Evolutionary conservation across 2,888 invertebrate genomes (phyloP).

Genomic region (Chrysolina americana): DNA sequence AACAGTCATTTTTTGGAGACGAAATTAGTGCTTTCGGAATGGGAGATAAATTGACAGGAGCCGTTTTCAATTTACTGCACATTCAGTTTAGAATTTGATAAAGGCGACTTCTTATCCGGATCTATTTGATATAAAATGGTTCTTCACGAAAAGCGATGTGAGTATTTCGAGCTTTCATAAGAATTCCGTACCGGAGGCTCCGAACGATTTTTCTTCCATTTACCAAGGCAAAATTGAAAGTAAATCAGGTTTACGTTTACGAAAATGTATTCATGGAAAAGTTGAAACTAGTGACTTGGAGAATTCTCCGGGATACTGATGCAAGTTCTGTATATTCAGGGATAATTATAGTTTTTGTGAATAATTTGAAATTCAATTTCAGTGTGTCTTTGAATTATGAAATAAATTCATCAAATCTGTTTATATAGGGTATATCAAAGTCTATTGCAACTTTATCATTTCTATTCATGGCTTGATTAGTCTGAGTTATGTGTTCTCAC

Average conservation of each 20-base stretch:
- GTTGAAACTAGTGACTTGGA: neutral
- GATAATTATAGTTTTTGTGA: too few species aligned
- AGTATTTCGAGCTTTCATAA: conserved; percentile 19
- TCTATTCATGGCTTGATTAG: too few species aligned
- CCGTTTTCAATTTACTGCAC: conserved; percentile 40
- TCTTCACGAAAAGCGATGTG: conserved; percentile 13
- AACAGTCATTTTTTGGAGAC: conserved; percentile 23
- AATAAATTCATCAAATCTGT: too few species aligned
- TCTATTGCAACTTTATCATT: too few species aligned
- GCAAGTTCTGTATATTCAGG: neutral
- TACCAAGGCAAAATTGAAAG: conserved; percentile 5
- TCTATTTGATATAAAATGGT: conserved; percentile 27
- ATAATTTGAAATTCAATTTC: too few species aligned
- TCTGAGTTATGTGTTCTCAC: too few species aligned
- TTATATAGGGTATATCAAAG: too few species aligned
- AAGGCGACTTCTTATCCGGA: conserved; percentile 33
- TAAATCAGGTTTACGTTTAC: conserved; percentile 8
- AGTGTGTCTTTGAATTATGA: too few species aligned
- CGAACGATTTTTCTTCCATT: conserved; percentile 10
- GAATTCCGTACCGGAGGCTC: conserved; percentile 11
- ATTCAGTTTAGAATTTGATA: conserved; percentile 45
- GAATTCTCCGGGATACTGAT: neutral
- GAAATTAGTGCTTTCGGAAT: conserved; percentile 31
- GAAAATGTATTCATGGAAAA: conserved; percentile 11
- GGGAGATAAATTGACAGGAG: conserved; percentile 36